Conservation (phyloP, 1,140 invertebrate species). For the Drosophila dunni region DNA sequence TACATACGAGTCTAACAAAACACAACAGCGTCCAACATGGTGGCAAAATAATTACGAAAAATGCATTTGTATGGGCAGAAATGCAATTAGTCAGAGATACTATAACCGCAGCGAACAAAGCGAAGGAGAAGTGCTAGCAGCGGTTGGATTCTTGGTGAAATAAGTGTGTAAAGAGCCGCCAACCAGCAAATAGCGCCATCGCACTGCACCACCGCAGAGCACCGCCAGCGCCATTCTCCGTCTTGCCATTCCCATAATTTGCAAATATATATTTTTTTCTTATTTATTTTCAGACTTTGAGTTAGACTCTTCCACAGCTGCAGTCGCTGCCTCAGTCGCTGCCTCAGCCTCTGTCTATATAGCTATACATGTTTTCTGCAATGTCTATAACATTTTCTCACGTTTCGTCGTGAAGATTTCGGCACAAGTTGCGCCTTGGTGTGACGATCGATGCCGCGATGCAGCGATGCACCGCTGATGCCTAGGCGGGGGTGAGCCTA, state of each 20-base stretch:
- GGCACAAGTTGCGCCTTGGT: constrained; percentile 78
- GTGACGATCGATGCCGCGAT: constrained; percentile 22
- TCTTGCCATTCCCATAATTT: constrained; percentile 78
- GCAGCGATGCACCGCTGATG: constrained; percentile 12
- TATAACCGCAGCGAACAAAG: constrained; percentile 31
- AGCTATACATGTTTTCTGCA: constrained; percentile 43
- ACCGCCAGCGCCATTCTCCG: background rate
- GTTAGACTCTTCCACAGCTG: background rate
- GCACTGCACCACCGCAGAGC: background rate
- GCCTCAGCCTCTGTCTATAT: constrained; percentile 10
- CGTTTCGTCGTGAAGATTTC: constrained; percentile 78
- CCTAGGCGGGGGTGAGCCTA: constrained; percentile 69
- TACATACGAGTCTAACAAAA: constrained; percentile 39
- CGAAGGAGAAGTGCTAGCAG: constrained; percentile 22
- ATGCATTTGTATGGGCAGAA: constrained; percentile 74
- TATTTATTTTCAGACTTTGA: constrained; percentile 57
- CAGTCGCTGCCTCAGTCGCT: background rate
- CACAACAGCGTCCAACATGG: constrained; percentile 42
- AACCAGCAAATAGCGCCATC: background rate
- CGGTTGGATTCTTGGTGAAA: constrained; percentile 66
- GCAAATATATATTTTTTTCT: constrained; percentile 58
- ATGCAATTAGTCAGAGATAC: constrained; percentile 79
- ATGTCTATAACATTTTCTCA: constrained; percentile 79
- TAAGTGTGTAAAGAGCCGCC: constrained; percentile 37
- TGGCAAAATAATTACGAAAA: constrained; percentile 78